Conservation (phyloP, 2,797 vertebrate species). For the Siniperca scherzeri region DNA sequence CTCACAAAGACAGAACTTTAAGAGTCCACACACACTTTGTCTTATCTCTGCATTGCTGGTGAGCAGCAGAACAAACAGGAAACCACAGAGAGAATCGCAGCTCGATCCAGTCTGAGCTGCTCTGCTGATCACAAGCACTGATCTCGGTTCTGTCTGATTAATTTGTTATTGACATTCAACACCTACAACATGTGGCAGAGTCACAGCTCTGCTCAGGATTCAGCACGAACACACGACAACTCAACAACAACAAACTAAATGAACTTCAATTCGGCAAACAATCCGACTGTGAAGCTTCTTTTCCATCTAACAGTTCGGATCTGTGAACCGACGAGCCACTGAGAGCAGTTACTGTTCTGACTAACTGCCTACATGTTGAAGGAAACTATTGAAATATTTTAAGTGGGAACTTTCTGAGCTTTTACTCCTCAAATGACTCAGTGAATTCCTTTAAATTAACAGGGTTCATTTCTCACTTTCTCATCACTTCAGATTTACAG, state of each 20-base stretch:
- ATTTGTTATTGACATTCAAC: too few species aligned
- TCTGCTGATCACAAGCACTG: slow-evolving; percentile 24
- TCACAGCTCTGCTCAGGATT: not conserved
- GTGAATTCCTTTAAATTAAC: not conserved
- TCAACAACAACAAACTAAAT: not conserved
- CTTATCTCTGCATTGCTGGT: slow-evolving; percentile 1
- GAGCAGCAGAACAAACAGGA: slow-evolving; percentile 45
- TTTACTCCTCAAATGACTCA: not conserved
- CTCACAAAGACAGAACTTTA: not conserved
- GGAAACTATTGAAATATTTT: not conserved
- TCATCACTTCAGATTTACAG: too few species aligned
- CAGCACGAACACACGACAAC: not conserved
- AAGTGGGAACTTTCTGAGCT: too few species aligned
- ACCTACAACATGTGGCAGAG: not conserved
- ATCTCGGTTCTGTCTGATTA: not conserved
- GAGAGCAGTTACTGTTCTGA: not conserved
- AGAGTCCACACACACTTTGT: not conserved
- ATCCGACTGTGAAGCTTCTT: too few species aligned
- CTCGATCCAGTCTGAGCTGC: not conserved
- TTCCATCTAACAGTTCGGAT: not conserved
- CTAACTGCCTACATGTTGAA: not conserved
- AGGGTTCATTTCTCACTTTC: not conserved
- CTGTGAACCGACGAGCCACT: not conserved
- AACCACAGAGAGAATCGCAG: slow-evolving; percentile 24
- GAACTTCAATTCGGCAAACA: too few species aligned